Base-by-base conservation (phyloP, 2,888 invertebrate species). In the Sphaerophoria rueppellii region DNA sequence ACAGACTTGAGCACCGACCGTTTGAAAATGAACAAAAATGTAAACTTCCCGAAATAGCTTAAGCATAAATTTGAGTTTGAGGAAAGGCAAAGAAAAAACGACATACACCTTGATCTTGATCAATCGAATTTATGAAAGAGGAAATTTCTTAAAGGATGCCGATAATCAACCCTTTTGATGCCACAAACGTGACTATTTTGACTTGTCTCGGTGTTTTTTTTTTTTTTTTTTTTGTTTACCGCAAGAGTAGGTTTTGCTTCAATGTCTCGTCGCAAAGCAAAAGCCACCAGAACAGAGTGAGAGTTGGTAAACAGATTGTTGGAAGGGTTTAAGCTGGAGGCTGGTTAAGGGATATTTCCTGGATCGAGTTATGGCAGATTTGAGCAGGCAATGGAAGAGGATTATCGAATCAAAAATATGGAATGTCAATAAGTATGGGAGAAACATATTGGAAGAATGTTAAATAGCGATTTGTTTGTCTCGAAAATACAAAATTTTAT, bases 151-250 rank as follows among this genome's bases (percentile, higher is more conserved):
- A 7, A 57, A 72, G 43, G 46, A 43, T 72, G 58, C 11, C 43
- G 12, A 60, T 60, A 12, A 50, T 16, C 69, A 48, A 35, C 78
- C 65, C 60, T 63, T 77, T 70, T 40, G 32, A 77, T 61, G 40
- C 14, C 55, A 40, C 40, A 61, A 55, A 61, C 58, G 63, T 71
- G 32, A 43, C 35, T 50, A 32, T 24, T 14, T 40, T 43, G 55
- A 63, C 37, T 67, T 24, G 24, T 24, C 24, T 24, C 24, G 24
- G 24, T 24, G 1, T 24, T 24, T 24, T 24, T 24, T 24, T 2
- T 43, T 24, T 24, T 24, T 24, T 24, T 24, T 24, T 2, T 43
- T 9, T 6, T 43, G 40, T 54, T 54, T 67, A 54, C 71, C 55
- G 32, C 73, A 73, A 43, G 12, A 46, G 57, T 5, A 35, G 55